These are phyloP conservation scores for Zosterops borbonicus DNA, from an alignment of 2,113 vertebrate species.

Conservation along the genomic window DNA sequence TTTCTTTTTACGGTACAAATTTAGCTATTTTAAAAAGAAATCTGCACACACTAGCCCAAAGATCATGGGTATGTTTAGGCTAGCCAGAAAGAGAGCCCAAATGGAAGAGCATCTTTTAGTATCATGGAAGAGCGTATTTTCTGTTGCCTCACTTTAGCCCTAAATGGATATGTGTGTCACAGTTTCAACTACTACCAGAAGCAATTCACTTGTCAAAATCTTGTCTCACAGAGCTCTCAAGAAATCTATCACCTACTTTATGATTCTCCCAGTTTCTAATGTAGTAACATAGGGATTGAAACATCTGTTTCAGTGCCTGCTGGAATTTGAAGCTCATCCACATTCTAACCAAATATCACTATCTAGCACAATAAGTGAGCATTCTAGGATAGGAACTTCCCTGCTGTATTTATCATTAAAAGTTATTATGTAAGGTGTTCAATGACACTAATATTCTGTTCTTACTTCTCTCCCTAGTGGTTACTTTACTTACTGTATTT, in stretches of 20 bases:
- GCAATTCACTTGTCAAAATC: neutral
- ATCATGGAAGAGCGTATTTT: neutral
- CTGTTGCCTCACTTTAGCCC: neutral
- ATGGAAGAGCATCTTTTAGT: neutral
- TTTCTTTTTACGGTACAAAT: neutral
- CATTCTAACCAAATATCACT: neutral
- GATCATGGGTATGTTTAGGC: neutral
- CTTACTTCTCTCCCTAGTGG: neutral
- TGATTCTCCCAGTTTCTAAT: neutral
- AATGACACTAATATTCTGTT: neutral
- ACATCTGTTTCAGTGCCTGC: neutral
- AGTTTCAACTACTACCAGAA: neutral
- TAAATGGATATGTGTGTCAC: accelerated
- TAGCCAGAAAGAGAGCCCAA: neutral
- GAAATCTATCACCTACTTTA: neutral
- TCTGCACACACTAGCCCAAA: neutral
- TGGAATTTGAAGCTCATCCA: neutral
- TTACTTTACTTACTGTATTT: neutral
- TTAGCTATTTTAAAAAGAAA: neutral
- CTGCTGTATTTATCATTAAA: neutral
- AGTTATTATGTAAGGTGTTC: neutral
- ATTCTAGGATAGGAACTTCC: neutral
- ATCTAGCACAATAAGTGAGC: neutral
- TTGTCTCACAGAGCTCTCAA: neutral
- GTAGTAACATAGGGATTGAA: neutral